phyloP scores from a whole-genome alignment of 2,113 vertebrate genomes.

The Thomomys bottae region DNA sequence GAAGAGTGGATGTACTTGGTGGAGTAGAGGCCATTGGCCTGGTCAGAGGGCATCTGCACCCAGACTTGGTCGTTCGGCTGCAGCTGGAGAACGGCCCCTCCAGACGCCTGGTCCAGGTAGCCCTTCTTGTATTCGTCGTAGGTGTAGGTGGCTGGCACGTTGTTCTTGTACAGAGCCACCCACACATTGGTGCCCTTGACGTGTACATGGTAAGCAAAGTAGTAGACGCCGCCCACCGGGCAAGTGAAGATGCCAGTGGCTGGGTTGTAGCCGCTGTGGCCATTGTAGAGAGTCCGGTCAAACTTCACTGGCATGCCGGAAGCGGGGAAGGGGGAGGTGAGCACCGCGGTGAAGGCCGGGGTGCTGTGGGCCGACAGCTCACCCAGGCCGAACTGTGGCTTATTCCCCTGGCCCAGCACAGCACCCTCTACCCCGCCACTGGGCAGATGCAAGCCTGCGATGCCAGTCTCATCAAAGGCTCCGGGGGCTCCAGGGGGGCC shows the following conservation, averaged over 20 bases:
- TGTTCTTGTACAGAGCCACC: conserved; percentile 99
- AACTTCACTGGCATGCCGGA: conserved; percentile 97
- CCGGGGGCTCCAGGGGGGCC: conserved; percentile 84
- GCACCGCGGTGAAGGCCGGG: conserved; percentile 96
- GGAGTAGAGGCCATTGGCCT: conserved; percentile 98
- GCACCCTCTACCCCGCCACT: conserved; percentile 91
- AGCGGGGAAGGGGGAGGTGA: conserved; percentile 95
- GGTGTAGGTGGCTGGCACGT: conserved; percentile 98
- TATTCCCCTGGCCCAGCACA: conserved; percentile 89
- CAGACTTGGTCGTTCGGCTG: conserved; percentile 98
- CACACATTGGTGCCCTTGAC: conserved; percentile 98
- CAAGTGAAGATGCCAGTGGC: conserved; percentile 96
- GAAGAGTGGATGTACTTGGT: conserved; percentile 99
- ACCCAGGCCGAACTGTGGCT: conserved; percentile 89
- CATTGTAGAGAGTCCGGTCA: conserved; percentile 97
- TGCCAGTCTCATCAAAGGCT: conserved; percentile 88
- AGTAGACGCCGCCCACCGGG: conserved; percentile 95
- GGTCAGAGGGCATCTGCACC: conserved; percentile 99
- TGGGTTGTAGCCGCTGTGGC: conserved; percentile 96
- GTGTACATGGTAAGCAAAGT: conserved; percentile 98
- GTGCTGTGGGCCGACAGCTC: conserved; percentile 91
- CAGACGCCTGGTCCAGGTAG: conserved; percentile 99
- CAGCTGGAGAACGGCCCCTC: conserved; percentile 97
- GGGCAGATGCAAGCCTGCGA: conserved; percentile 89
- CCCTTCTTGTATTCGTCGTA: conserved; percentile 99